Evolutionary conservation across 2,113 vertebrate genomes (phyloP).

Genomic region (Emydocephalus ijimae): DNA sequence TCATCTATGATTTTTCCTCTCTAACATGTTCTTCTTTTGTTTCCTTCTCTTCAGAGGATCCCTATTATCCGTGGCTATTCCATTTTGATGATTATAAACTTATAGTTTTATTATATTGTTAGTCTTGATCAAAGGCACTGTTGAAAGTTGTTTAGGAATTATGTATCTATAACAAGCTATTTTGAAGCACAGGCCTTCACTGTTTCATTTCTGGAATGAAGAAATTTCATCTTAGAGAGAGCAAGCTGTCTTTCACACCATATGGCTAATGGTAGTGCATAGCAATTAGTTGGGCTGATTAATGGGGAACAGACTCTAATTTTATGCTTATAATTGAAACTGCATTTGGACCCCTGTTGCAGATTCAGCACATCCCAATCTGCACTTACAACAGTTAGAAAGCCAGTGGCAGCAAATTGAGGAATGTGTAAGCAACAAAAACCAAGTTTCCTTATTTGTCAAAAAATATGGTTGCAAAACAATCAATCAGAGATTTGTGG

Average conservation of each 20-base stretch:
- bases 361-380: constrained; percentile 90
- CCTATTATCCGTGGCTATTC: constrained; percentile 65
- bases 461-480: constrained; percentile 73
- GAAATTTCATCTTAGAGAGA: constrained; percentile 83
- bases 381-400: constrained; percentile 76
- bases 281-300: constrained; percentile 97
- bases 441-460: constrained; percentile 78
- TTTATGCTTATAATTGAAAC: constrained; percentile 93
- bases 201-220: constrained; percentile 83
- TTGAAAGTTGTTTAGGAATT: constrained; percentile 83
- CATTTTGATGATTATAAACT: constrained; percentile 72
- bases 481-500: constrained; percentile 77
- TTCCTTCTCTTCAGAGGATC: constrained; percentile 49
- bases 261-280: constrained; percentile 96
- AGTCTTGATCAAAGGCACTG: constrained; percentile 79
- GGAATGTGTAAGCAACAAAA: constrained; percentile 68
- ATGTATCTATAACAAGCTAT: constrained; percentile 82
- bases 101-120: constrained; percentile 81
- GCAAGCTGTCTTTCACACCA: constrained; percentile 93
- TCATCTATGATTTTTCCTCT: constrained; percentile 45
- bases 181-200: constrained; percentile 77
- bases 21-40: constrained; percentile 66
- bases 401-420: constrained; percentile 74
- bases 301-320: constrained; percentile 93
- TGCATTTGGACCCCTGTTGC: constrained; percentile 85